Percentiles rank a stretch among this genome's conserved stretches.
These are phyloP conservation scores for Monodelphis domestica DNA, from an alignment of 2,797 vertebrate species.

Conservation along the genomic window DNA sequence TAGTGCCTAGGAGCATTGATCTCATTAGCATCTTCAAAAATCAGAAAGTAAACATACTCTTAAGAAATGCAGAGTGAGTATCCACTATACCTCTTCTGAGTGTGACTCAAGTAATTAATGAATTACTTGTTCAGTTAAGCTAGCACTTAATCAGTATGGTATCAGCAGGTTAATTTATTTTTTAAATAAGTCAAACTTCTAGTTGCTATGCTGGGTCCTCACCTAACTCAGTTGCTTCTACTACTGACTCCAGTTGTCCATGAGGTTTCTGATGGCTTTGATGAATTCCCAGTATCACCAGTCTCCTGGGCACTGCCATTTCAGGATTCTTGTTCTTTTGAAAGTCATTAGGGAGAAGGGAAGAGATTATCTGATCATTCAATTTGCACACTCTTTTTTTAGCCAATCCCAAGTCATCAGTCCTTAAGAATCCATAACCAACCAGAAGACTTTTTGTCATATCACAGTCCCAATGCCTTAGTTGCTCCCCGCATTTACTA, in stretches of 20 bases:
- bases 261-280: background rate
- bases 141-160: background rate
- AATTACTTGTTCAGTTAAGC: background rate
- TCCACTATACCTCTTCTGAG: background rate
- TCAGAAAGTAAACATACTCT: no score
- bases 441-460: background rate
- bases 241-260: background rate
- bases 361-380: background rate
- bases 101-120: background rate
- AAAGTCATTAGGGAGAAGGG: background rate
- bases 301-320: background rate
- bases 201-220: background rate
- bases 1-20: background rate
- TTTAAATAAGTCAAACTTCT: background rate
- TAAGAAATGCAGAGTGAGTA: background rate
- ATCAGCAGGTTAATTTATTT: background rate
- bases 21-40: background rate
- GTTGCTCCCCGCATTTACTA: background rate
- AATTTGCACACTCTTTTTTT: background rate
- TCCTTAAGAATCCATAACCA: background rate
- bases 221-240: background rate
- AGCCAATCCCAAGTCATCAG: background rate
- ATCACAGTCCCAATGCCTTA: background rate
- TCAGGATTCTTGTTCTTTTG: background rate
- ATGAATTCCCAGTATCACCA: background rate